Conservation (phyloP, 2,113 vertebrate genomes). For the Nyctereutes procyonoides region DNA sequence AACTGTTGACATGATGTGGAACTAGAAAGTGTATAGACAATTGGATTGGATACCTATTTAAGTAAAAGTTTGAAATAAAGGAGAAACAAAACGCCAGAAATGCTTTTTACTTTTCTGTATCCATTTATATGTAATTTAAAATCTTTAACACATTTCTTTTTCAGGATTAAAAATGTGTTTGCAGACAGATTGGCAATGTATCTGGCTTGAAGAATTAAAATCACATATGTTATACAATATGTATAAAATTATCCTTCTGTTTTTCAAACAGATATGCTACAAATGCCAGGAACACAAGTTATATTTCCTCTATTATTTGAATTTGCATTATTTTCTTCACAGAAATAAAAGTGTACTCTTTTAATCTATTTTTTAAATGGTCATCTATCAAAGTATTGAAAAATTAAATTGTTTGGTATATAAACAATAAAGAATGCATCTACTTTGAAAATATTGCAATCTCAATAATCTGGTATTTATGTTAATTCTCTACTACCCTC, state of each 20-base stretch:
- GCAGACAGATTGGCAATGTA: constrained; percentile 74
- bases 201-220: constrained; percentile 72
- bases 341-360: background rate
- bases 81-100: constrained; percentile 40
- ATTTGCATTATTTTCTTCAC: constrained; percentile 46
- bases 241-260: constrained; percentile 72
- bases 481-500: background rate
- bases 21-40: background rate
- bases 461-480: background rate
- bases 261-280: constrained; percentile 72
- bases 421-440: background rate
- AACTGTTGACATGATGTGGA: background rate
- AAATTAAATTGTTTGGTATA: background rate
- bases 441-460: background rate
- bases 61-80: constrained; percentile 44
- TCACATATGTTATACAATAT: constrained; percentile 75
- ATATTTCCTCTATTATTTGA: constrained; percentile 52
- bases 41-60: background rate
- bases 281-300: constrained; percentile 59
- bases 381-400: background rate
- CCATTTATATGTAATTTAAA: constrained; percentile 55
- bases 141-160: constrained; percentile 68
- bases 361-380: background rate
- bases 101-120: constrained; percentile 60
- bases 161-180: constrained; percentile 75